A percentile compares a stretch with the other conserved stretches of the same genome.
These are phyloP conservation scores for Antheraea pernyi DNA, from an alignment of 1,140 invertebrate genomes.

Conservation along the genomic window DNA sequence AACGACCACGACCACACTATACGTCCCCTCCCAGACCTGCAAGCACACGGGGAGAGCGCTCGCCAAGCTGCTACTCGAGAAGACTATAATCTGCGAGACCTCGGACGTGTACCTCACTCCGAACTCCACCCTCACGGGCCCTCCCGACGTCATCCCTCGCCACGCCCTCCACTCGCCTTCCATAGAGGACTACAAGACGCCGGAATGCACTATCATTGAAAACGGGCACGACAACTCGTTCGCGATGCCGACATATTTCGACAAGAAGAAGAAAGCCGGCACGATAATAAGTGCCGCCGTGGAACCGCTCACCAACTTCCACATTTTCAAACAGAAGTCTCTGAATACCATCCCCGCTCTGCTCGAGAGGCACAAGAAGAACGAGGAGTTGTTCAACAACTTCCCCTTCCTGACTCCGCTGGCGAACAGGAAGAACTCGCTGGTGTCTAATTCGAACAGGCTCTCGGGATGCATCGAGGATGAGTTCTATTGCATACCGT, in stretches of 20 bases:
- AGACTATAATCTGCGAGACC: slow-evolving; percentile 45
- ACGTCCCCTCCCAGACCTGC: slow-evolving; percentile 40
- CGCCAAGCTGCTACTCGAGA: slow-evolving; percentile 56
- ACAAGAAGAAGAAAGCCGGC: slow-evolving; percentile 58
- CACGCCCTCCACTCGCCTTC: slow-evolving; percentile 43
- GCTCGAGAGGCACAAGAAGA: slow-evolving; percentile 50
- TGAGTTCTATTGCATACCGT: slow-evolving; percentile 71
- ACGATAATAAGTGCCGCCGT: slow-evolving; percentile 56
- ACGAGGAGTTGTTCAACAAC: slow-evolving; percentile 73
- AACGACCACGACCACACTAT: slow-evolving; percentile 43
- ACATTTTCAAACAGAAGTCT: slow-evolving; percentile 76
- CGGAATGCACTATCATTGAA: slow-evolving; percentile 50
- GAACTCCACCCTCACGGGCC: slow-evolving; percentile 50
- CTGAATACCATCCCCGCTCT: slow-evolving; percentile 71
- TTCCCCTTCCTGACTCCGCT: slow-evolving; percentile 78
- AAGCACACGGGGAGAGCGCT: slow-evolving; percentile 49
- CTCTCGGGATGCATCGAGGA: slow-evolving; percentile 70
- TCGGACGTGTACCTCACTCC: slow-evolving; percentile 62
- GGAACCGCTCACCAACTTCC: slow-evolving; percentile 70
- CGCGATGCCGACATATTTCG: slow-evolving; percentile 74
- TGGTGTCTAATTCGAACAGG: slow-evolving; percentile 47
- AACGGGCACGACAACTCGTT: slow-evolving; percentile 51
- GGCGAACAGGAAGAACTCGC: slow-evolving; percentile 72
- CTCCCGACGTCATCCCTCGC: slow-evolving; percentile 61
- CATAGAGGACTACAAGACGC: slow-evolving; percentile 61